Percentiles rank a stretch among this genome's conserved stretches.
These are phyloP conservation scores for Cyphomyrmex costatus DNA, from an alignment of 1,140 invertebrate species.

Conservation along the genomic window DNA sequence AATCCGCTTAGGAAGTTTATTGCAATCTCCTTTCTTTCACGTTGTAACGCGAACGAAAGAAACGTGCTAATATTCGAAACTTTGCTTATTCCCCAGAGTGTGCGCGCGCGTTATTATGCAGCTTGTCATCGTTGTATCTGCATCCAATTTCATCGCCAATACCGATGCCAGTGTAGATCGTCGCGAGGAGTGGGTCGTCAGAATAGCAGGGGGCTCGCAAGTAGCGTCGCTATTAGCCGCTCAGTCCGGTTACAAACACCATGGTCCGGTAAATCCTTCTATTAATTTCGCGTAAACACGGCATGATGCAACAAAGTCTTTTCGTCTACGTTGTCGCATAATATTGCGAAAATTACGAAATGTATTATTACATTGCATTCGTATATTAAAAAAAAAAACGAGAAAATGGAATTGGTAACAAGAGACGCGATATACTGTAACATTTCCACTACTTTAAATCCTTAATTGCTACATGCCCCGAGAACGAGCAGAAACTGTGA, in stretches of 20 bases:
- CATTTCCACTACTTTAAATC: not conserved
- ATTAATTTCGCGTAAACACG: slow-evolving; percentile 17
- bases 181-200: slow-evolving; percentile 88
- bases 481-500: not conserved
- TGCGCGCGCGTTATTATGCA: slow-evolving; percentile 34
- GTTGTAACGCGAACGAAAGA: not conserved
- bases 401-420: not conserved
- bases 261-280: slow-evolving; percentile 84
- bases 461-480: not conserved
- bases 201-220: slow-evolving; percentile 85
- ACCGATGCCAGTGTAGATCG: slow-evolving; percentile 60
- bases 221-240: slow-evolving; percentile 85
- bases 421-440: not conserved
- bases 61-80: slow-evolving; percentile 44
- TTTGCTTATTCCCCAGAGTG: slow-evolving; percentile 32
- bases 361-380: slow-evolving; percentile 2
- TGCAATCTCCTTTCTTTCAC: slow-evolving; percentile 16
- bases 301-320: not conserved
- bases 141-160: slow-evolving; percentile 46
- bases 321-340: not conserved
- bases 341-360: not conserved
- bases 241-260: slow-evolving; percentile 85
- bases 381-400: not conserved
- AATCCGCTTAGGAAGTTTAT: slow-evolving; percentile 49
- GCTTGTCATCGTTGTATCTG: slow-evolving; percentile 12